Evolutionary conservation across 2,113 vertebrate genomes (phyloP).

Genomic region (Phyllopteryx taeniolatus): DNA sequence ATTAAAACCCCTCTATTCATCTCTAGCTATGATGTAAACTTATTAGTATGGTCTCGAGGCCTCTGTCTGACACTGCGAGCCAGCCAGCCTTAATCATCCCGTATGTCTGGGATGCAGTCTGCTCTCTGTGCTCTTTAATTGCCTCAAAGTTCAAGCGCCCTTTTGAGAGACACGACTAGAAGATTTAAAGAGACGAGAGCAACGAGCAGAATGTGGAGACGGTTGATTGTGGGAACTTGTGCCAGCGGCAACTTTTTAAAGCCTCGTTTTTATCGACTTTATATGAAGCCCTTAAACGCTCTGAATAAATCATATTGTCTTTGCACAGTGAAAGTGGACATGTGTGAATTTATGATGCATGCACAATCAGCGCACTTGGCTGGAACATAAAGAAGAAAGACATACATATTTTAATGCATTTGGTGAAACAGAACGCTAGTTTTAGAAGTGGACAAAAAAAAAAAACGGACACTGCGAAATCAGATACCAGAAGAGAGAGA

Average conservation of each 20-base stretch:
- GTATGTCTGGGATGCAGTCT: slow-evolving; percentile 8
- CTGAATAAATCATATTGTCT: slow-evolving; percentile 54
- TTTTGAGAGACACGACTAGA: slow-evolving; percentile 17
- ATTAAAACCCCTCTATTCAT: slow-evolving; percentile 58
- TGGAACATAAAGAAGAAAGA: not conserved
- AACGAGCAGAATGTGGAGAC: slow-evolving; percentile 19
- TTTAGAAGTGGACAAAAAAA: not conserved
- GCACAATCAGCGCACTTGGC: not conserved
- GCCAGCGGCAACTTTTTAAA: slow-evolving; percentile 38
- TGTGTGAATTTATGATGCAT: not conserved
- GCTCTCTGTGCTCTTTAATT: slow-evolving; percentile 15
- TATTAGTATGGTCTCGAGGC: slow-evolving; percentile 29
- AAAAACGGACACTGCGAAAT: not conserved
- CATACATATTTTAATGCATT: not conserved
- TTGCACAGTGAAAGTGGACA: not conserved
- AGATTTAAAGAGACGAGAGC: slow-evolving; percentile 29
- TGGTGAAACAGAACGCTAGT: not conserved
- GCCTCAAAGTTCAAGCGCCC: not conserved
- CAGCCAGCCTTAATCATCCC: not conserved
- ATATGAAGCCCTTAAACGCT: slow-evolving; percentile 22
- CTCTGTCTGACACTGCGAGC: slow-evolving; percentile 21
- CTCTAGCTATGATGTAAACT: slow-evolving; percentile 41
- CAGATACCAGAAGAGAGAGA: not conserved
- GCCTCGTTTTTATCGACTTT: slow-evolving; percentile 37
- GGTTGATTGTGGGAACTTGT: slow-evolving; percentile 38